Percentiles rank a stretch among this genome's conserved stretches.
These are phyloP conservation scores for Drosophila suboccidentalis DNA, from an alignment of 2,888 invertebrate species.

Conservation along the genomic window DNA sequence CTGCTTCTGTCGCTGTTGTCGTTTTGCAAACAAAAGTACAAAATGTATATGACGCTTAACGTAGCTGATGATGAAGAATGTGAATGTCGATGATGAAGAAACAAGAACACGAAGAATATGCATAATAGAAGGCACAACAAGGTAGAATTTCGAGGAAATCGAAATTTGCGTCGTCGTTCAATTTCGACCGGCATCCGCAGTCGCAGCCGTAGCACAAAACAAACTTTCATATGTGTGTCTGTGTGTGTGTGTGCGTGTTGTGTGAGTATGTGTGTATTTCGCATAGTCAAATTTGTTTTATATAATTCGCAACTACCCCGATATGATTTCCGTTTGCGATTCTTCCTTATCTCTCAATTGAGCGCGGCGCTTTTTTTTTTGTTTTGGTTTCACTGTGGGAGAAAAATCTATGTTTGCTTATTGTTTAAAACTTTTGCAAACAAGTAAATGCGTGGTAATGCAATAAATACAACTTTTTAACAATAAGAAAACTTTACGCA, in stretches of 20 bases:
- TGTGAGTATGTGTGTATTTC: slow-evolving; percentile 43
- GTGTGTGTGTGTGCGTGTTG: slow-evolving; percentile 28
- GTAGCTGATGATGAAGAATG: slow-evolving; percentile 48
- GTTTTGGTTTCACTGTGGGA: slow-evolving; percentile 12
- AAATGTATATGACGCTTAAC: slow-evolving; percentile 50
- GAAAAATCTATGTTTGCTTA: slow-evolving; percentile 43
- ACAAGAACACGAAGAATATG: slow-evolving; percentile 59
- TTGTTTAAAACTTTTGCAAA: slow-evolving; percentile 55
- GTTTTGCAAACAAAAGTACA: slow-evolving; percentile 72
- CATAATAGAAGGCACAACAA: slow-evolving; percentile 74
- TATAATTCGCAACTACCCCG: slow-evolving; percentile 75
- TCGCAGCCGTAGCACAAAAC: slow-evolving; percentile 47
- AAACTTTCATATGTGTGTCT: slow-evolving; percentile 51
- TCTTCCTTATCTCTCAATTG: slow-evolving; percentile 73
- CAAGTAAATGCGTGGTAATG: slow-evolving; percentile 49
- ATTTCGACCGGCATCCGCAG: slow-evolving; percentile 69
- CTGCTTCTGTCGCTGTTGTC: slow-evolving; percentile 28
- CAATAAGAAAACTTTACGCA: slow-evolving; percentile 49
- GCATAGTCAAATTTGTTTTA: slow-evolving; percentile 74
- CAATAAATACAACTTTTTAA: slow-evolving; percentile 61
- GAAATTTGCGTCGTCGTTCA: slow-evolving; percentile 79
- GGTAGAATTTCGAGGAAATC: slow-evolving; percentile 80
- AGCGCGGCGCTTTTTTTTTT: slow-evolving; percentile 37
- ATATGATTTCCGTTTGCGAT: slow-evolving; percentile 70
- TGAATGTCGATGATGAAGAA: slow-evolving; percentile 46